These are phyloP conservation scores for Psilopsiagon aymara DNA, from an alignment of 2,113 vertebrate species.

Conservation along the genomic window DNA sequence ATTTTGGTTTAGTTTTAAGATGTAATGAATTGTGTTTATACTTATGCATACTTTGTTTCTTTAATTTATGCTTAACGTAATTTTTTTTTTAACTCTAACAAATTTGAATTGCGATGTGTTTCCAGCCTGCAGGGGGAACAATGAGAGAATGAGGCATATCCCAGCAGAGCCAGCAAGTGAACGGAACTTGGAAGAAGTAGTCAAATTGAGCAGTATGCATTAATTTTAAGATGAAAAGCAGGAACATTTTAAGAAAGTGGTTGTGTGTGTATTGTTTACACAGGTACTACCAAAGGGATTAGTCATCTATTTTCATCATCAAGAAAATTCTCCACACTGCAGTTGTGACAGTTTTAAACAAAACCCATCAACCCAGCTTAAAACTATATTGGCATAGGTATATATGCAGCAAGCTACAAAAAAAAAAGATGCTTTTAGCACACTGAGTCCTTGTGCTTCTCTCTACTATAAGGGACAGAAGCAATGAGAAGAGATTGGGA, in stretches of 20 bases:
- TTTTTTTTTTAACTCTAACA: background rate
- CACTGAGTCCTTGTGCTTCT: background rate
- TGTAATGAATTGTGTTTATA: background rate
- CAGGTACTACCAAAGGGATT: slow-evolving; percentile 20
- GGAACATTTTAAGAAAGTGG: background rate
- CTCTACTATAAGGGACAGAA: background rate
- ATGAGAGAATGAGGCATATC: background rate
- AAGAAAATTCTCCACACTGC: slow-evolving; percentile 26
- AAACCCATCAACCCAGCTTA: slow-evolving; percentile 2
- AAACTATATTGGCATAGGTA: slow-evolving; percentile 2
- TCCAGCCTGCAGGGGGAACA: background rate
- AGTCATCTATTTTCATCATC: slow-evolving; percentile 29
- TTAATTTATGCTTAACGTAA: background rate
- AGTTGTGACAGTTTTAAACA: slow-evolving; percentile 54
- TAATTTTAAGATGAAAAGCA: slow-evolving; percentile 26
- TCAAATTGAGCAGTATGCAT: slow-evolving; percentile 1
- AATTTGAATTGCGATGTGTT: background rate
- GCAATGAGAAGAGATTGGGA: background rate
- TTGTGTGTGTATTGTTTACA: background rate
- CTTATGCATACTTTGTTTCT: background rate
- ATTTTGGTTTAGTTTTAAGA: background rate
- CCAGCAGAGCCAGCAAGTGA: background rate
- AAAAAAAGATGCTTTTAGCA: background rate
- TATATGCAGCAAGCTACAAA: slow-evolving; percentile 1
- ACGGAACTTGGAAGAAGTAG: slow-evolving; percentile 9